Evolutionary conservation across 2,113 vertebrate species (phyloP).

Genomic region (Pedionomus torquatus): DNA sequence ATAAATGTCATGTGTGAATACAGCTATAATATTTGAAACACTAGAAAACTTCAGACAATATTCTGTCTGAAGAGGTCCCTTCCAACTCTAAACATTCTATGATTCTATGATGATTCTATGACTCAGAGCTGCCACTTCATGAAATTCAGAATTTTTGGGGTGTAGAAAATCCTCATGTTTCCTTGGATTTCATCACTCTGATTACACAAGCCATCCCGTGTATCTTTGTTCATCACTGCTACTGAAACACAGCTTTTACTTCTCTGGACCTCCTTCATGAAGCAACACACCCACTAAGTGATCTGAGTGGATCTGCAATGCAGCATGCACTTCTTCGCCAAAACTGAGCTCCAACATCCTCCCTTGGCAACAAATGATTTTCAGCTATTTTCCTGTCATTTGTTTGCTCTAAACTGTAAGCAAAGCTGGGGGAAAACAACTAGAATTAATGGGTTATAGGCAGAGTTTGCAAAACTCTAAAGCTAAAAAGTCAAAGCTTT

Average conservation of each 20-base stretch:
- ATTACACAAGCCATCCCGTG: neutral
- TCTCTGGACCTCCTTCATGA: neutral
- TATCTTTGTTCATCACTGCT: neutral
- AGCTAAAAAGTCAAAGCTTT: neutral
- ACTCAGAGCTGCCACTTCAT: neutral
- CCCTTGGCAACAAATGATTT: neutral
- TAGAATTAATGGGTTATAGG: neutral
- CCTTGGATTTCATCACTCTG: neutral
- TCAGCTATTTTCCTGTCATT: neutral
- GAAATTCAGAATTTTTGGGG: neutral
- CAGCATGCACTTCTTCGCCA: neutral
- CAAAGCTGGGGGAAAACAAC: neutral
- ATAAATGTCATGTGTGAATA: fast-evolving
- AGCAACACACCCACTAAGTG: neutral
- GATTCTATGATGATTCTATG: too few species aligned
- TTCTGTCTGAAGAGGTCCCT: too few species aligned
- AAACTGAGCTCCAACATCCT: neutral
- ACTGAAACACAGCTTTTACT: neutral
- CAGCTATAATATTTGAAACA: neutral
- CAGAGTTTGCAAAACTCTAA: neutral
- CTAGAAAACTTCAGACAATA: neutral
- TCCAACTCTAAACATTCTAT: too few species aligned
- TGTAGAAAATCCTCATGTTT: neutral
- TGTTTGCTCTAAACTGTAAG: neutral
- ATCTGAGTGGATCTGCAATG: neutral